Evolutionary conservation across 2,888 invertebrate species (phyloP).

Genomic region (Neocrepidodera transversa): DNA sequence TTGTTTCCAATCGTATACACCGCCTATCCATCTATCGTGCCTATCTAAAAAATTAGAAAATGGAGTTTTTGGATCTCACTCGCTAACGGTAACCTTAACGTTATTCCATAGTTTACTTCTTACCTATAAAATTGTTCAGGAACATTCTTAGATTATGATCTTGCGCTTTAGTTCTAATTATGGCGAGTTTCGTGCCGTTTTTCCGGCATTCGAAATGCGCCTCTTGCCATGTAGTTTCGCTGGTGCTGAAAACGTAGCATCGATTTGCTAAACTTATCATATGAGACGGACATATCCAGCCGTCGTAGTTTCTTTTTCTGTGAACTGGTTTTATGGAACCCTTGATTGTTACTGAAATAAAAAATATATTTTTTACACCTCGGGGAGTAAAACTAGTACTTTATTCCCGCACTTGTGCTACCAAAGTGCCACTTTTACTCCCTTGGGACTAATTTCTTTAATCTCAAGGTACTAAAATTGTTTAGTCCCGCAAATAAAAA

Average conservation of each 20-base stretch:
- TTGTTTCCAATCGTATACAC: constrained; percentile 74
- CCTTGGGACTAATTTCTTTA: too few relatives aligned
- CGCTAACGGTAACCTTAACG: too few relatives aligned
- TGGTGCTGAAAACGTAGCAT: constrained; percentile 53
- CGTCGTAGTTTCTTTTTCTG: constrained; percentile 29
- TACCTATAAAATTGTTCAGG: constrained; percentile 49
- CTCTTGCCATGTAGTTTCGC: constrained; percentile 48
- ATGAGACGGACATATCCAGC: constrained; percentile 48
- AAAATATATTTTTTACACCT: too few relatives aligned
- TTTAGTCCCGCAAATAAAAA: too few relatives aligned
- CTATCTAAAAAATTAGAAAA: constrained; percentile 39
- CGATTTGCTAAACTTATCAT: constrained; percentile 50
- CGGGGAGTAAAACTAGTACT: too few relatives aligned
- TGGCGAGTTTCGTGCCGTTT: constrained; percentile 48
- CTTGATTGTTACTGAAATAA: constrained; percentile 35
- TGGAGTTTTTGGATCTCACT: too few relatives aligned
- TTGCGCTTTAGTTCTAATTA: constrained; percentile 46
- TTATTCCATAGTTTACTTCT: too few relatives aligned
- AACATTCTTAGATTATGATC: constrained; percentile 49
- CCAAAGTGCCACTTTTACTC: too few relatives aligned
- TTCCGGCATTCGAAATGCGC: constrained; percentile 51
- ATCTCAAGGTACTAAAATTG: too few relatives aligned
- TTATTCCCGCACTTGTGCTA: too few relatives aligned
- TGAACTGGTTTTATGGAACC: constrained; percentile 13
- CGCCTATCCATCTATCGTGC: constrained; percentile 81